Evolutionary conservation across 1,140 invertebrate species (phyloP), one percentile per base, ranked within the genome.

Genomic region (Globodera rostochiensis): DNA sequence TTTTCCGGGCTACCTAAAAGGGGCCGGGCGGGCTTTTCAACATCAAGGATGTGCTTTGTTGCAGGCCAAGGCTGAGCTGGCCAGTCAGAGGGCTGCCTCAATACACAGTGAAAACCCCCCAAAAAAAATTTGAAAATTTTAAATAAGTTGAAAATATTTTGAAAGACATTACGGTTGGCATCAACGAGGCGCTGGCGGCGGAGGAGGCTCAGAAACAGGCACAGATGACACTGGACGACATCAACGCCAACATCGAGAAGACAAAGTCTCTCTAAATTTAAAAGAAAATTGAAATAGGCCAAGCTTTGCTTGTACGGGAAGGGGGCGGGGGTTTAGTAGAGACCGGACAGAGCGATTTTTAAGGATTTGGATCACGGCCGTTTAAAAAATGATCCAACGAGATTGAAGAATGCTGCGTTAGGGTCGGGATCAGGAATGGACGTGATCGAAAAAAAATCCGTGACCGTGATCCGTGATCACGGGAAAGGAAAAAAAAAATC

Each of bases 51-150:
- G n/a, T n/a, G n/a, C n/a, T n/a, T n/a, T n/a, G 25, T 74, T 89
- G 25, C 83, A 90, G 79, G 74, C 74, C 15, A 76, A 71, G 66
- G 89, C 89, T 13, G 85, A 89, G 66, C 21, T 53, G 64, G 80
- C 86, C 21, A 74, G 74, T 57, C 74, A 79, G 50, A 46, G 80
- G 11, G 87, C 86, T 15, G 81, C 45, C 3, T 71, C 75, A n/a
- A 86, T 88, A 50, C 83, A 85, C 50, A 87, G 76, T 78, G 21
- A 69, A 36, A 64, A 66, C n/a, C 45, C 5, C n/a, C n/a, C n/a
- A n/a, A n/a, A 21, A 50, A 75, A 11, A 49, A 45, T 76, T 76
- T 60, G n/a, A 46, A 25, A 45, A 60, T 76, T 19, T 57, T 77
- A 45, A 77, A 77, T 66, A 36, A 36, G 0, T 36, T 36, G 25